These are phyloP conservation scores for Agapornis roseicollis DNA, from an alignment of 2,113 vertebrate genomes.

Conservation along the genomic window DNA sequence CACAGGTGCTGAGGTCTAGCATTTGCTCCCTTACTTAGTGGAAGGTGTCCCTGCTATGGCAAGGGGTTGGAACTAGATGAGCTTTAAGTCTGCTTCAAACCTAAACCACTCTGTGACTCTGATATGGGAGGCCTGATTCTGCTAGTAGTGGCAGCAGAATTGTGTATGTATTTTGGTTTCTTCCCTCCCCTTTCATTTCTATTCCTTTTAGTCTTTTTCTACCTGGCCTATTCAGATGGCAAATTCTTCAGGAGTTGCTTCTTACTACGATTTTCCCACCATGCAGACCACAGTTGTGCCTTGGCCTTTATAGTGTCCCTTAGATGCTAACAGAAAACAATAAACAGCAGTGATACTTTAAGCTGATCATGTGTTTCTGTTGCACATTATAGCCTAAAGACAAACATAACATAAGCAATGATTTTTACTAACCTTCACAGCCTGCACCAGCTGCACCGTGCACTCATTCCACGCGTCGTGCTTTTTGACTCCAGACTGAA, in stretches of 20 bases:
- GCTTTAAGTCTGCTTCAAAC: background rate
- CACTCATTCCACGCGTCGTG: conserved; percentile 74
- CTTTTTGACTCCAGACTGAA: conserved; percentile 61
- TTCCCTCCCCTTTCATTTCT: background rate
- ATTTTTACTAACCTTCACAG: conserved; percentile 70
- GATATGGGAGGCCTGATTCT: background rate
- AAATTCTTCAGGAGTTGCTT: background rate
- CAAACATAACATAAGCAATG: background rate
- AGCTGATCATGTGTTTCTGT: background rate
- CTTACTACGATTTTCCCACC: background rate
- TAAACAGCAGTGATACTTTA: background rate
- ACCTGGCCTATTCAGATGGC: background rate
- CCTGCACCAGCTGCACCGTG: conserved; percentile 64
- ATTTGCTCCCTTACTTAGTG: background rate
- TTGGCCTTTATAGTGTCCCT: background rate
- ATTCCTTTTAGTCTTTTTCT: background rate
- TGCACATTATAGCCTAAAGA: background rate
- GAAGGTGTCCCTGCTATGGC: background rate
- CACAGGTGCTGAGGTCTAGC: background rate
- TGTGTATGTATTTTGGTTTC: background rate
- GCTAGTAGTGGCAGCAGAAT: background rate
- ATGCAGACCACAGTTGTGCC: background rate
- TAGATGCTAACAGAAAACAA: background rate
- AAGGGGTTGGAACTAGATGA: background rate
- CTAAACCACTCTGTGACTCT: background rate